Percentiles rank a stretch among this genome's conserved stretches.
These are phyloP conservation scores for Ametastegia equiseti DNA, from an alignment of 2,888 invertebrate genomes.

Conservation along the genomic window DNA sequence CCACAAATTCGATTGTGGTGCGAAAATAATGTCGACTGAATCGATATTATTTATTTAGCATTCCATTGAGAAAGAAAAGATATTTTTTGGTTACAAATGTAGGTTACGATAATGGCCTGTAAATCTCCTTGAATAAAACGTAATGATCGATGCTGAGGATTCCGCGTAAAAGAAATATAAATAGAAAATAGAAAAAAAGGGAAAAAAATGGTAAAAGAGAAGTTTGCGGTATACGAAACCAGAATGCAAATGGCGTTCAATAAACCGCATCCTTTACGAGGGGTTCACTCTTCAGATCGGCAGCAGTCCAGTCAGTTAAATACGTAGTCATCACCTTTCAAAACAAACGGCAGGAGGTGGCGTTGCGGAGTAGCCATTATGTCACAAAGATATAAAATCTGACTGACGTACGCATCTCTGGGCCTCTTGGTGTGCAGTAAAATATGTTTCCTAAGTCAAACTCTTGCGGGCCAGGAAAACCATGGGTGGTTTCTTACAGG, in stretches of 20 bases:
- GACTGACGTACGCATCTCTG: constrained; percentile 2
- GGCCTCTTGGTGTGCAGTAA: constrained; percentile 19
- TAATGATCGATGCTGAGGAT: no score
- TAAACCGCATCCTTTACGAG: constrained; percentile 45
- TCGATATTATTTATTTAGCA: no score
- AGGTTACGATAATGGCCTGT: no score
- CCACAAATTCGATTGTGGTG: no score
- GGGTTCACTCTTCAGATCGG: constrained; percentile 19
- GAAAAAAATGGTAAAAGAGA: not conserved
- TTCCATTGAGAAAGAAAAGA: no score
- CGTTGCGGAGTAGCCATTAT: constrained; percentile 31
- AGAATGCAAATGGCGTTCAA: constrained; percentile 33
- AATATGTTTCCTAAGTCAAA: constrained; percentile 34
- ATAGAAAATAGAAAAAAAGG: not conserved
- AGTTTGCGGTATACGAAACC: not conserved
- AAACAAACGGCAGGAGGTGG: constrained; percentile 44
- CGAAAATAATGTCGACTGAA: no score
- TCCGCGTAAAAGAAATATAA: no score
- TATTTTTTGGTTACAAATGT: no score
- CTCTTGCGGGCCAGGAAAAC: not conserved
- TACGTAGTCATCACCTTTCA: constrained; percentile 50
- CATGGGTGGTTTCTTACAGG: constrained; percentile 27
- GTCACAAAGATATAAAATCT: constrained; percentile 43
- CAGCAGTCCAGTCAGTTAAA: constrained; percentile 30
- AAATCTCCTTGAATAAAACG: no score